A percentile compares a stretch with the other conserved stretches of the same genome.
phyloP scores from a whole-genome alignment of 1,140 invertebrate species.

The Sminthurides bifidus region DNA sequence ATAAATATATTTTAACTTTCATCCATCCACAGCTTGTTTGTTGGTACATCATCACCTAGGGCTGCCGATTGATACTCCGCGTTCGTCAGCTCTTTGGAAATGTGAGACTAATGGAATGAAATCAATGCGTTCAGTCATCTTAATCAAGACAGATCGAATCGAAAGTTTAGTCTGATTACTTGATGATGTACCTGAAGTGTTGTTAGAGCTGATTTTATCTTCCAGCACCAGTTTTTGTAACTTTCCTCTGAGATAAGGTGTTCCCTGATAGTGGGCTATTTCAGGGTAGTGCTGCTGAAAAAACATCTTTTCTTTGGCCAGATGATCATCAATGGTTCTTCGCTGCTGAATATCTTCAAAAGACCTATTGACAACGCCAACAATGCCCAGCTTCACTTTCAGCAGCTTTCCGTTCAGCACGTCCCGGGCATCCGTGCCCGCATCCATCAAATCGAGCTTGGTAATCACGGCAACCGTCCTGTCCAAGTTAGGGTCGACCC shows the following conservation, averaged over 20 bases:
- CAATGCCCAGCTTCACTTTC: slow-evolving; percentile 82
- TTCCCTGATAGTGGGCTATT: slow-evolving; percentile 86
- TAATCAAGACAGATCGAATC: no score
- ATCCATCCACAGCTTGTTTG: no score
- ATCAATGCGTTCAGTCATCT: no score
- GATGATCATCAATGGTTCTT: slow-evolving; percentile 66
- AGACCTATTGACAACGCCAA: slow-evolving; percentile 94
- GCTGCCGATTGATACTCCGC: background rate
- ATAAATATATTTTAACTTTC: no score
- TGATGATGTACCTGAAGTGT: background rate
- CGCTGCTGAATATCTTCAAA: slow-evolving; percentile 93
- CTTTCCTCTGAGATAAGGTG: slow-evolving; percentile 88
- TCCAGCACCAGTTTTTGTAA: no score
- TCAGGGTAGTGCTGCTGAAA: slow-evolving; percentile 93
- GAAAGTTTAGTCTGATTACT: no score
- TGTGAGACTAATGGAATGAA: no score
- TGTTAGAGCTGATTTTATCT: no score
- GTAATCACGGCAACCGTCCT: slow-evolving; percentile 96
- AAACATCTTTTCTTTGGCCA: slow-evolving; percentile 87
- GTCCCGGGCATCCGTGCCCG: slow-evolving; percentile 94
- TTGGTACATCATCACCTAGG: background rate
- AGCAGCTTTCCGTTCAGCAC: slow-evolving; percentile 93
- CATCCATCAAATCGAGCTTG: slow-evolving; percentile 97
- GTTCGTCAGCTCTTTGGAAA: background rate
- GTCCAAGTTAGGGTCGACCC: slow-evolving; percentile 83